A percentile compares a stretch with the other conserved stretches of the same genome.
Conservation (phyloP, 2,113 vertebrate species). For the Pteropus alecto region DNA sequence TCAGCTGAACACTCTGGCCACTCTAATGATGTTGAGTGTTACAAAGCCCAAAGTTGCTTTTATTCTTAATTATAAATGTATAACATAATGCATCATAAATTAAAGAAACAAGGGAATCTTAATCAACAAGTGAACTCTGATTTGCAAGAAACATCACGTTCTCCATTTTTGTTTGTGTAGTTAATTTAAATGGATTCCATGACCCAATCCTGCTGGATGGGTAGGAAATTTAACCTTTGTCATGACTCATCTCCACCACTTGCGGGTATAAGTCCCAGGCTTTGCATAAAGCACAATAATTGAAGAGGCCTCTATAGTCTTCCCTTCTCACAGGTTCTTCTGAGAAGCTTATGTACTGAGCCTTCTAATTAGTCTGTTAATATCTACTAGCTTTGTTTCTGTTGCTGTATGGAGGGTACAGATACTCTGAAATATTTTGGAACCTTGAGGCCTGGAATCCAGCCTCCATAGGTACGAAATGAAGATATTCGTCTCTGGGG, state of each 20-base stretch:
- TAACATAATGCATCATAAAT: not conserved
- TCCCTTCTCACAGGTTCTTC: not conserved
- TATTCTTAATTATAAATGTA: not conserved
- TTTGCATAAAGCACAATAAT: not conserved
- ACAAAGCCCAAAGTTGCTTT: not conserved
- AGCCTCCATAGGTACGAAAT: not conserved
- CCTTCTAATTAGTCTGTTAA: not conserved
- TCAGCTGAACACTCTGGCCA: not conserved
- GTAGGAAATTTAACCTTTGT: not conserved
- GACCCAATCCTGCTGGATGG: not conserved
- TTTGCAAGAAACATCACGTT: not conserved
- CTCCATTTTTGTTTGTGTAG: not conserved
- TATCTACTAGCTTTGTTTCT: not conserved
- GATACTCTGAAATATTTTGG: not conserved
- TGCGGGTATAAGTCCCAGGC: fast-evolving
- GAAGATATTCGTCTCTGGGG: fast-evolving
- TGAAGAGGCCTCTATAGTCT: not conserved
- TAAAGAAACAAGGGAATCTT: not conserved
- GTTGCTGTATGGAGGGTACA: not conserved
- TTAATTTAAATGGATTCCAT: not conserved
- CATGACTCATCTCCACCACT: not conserved
- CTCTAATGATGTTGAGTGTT: not conserved
- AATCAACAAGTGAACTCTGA: not conserved
- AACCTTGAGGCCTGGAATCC: not conserved
- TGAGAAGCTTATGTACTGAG: not conserved